These are phyloP conservation scores for Neosilurus mollespiculum DNA, from an alignment of 2,797 vertebrate species.

Conservation along the genomic window DNA sequence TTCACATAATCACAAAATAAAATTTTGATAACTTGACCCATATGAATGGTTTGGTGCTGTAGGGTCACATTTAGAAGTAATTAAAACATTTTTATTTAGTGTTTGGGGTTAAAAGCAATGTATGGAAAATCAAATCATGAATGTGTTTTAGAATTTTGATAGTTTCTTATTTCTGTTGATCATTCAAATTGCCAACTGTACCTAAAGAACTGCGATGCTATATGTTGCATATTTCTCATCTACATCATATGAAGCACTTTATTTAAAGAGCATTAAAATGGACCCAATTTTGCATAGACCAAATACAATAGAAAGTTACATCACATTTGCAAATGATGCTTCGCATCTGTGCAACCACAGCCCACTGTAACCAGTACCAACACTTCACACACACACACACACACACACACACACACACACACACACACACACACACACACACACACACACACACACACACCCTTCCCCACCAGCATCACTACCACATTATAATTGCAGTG, in stretches of 20 bases:
- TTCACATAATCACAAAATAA: too few relatives aligned
- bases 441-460: too few relatives aligned
- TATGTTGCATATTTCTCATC: conserved; percentile 23
- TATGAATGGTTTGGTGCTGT: too few relatives aligned
- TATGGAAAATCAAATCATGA: conserved; percentile 9
- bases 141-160: conserved; percentile 14
- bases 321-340: background rate
- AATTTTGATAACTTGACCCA: too few relatives aligned
- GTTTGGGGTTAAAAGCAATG: background rate
- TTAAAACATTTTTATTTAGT: background rate
- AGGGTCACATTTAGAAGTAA: background rate
- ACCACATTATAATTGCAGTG: conserved; percentile 55
- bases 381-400: too few relatives aligned
- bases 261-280: conserved; percentile 45
- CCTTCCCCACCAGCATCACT: conserved; percentile 17
- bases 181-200: conserved; percentile 21
- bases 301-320: conserved; percentile 34
- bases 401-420: too few relatives aligned
- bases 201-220: conserved; percentile 20
- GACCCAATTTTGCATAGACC: conserved; percentile 34
- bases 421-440: too few relatives aligned
- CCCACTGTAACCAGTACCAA: conserved; percentile 14
- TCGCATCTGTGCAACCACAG: background rate
- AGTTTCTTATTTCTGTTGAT: conserved; percentile 25
- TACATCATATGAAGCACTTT: conserved; percentile 52